Base-by-base conservation (phyloP, 2,888 invertebrate genomes). In the Platypus cylindrus region DNA sequence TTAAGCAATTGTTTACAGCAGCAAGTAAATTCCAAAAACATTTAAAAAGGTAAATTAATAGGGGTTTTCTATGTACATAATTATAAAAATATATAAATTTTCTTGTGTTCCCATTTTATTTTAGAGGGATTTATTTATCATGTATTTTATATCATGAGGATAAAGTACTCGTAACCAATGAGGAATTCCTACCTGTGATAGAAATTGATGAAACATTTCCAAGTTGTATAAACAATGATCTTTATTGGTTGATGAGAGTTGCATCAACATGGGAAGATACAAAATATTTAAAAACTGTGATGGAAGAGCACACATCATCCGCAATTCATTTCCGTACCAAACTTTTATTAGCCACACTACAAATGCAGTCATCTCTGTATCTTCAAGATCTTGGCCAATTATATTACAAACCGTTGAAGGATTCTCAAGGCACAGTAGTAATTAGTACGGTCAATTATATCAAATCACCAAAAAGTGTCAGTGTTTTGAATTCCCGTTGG, bases 221-320 rank as follows among this genome's bases (percentile, higher is more conserved):
- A 27, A 84, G 83, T 51, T 84, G 86, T 46, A 77, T 94, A 43
- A 81, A 91, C 59, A 78, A 77, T 40, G 97, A 97, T 63, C 87
- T 93, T 62, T 87, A 95, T 59, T 98, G 97, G 97, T 71, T 97
- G 15, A 90, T 97, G 84, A 51, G 55, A 20, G 81, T 95, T 22
- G 85, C 94, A 0, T 90, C 93, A 58, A 84, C 89, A 0, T 97
- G 97, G 97, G 91, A 94, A 50, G 93, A 95, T 56, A 87, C 91
- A 5, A 93, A 91, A 55, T 74, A 80, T 2, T 65, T 95, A 2
- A 73, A 85, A n/a, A 76, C 83, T 15, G 93, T 94, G 55, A 89
- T 95, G 87, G 93, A 93, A 57, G 86, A 90, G 52, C 85, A 87
- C 57, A 75, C 85, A 2, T 86, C 84, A 9, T 89, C 91, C 1